phyloP scores from a whole-genome alignment of 2,113 vertebrate genomes.

The Helogale parvula region DNA sequence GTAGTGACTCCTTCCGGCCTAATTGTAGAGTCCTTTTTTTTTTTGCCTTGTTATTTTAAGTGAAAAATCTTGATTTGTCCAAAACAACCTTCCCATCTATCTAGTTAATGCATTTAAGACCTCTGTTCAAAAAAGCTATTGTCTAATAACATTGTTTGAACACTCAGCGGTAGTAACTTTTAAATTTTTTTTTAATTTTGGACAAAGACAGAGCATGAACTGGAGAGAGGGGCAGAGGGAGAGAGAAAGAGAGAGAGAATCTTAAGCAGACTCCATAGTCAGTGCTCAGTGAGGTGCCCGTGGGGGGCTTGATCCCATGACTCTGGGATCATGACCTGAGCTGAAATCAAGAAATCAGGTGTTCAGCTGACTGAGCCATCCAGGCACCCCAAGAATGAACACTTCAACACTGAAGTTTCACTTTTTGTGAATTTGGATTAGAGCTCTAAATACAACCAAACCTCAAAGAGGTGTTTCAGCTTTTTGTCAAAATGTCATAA shows the following conservation, averaged over 20 bases:
- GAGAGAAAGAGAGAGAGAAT: no score
- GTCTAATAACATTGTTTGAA: background rate
- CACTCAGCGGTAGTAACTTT: background rate
- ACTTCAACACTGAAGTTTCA: background rate
- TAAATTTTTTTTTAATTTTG: no score
- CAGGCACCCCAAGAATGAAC: background rate
- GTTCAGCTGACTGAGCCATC: no score
- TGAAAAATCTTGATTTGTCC: conserved; percentile 3
- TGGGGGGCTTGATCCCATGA: no score
- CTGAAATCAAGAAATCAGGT: no score
- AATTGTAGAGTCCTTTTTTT: background rate
- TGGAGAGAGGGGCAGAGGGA: no score
- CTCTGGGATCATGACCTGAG: no score
- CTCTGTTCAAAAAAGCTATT: background rate
- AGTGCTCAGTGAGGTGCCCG: no score
- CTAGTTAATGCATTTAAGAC: background rate
- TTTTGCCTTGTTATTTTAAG: conserved; percentile 30
- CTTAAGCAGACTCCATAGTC: no score
- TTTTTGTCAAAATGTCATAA: conserved; percentile 56
- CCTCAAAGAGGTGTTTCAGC: background rate
- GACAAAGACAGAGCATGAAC: background rate
- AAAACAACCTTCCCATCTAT: conserved; percentile 20
- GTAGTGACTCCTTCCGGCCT: background rate
- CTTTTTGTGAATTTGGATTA: conserved; percentile 15
- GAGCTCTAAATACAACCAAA: conserved; percentile 16